Base-by-base conservation (phyloP, 2,888 invertebrate species). In the Melipona beecheii region DNA sequence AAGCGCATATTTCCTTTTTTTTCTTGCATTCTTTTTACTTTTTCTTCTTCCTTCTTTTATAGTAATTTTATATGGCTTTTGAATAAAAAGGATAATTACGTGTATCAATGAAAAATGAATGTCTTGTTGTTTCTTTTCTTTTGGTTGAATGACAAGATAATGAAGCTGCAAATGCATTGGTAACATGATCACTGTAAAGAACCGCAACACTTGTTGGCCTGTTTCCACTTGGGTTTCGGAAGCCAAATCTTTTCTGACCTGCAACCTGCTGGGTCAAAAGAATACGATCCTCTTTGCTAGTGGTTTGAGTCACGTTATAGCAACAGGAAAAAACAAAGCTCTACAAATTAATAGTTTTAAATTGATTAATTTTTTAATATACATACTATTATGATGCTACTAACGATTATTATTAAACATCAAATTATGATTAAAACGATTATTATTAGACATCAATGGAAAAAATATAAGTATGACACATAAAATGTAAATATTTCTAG, bases 201-300 rank as follows among this genome's bases (percentile, higher is more conserved):
- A 64, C 71, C 66, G 72, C 88, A 87, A 70, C 89, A 88, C 87
- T 87, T 89, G 88, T 75, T 75, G 74, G 65, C 62, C 83, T 70
- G 74, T 78, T 83, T 86, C 84, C 78, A 68, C 86, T 87, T 85
- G 74, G 76, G 77, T 87, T 88, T 86, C 85, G 65, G 71, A 58
- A 81, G 74, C 31, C 69, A 75, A 80, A 81, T 84, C 60, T 72
- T 75, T 77, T 85, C 77, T 81, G 82, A 82, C 84, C 88, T 77
- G 70, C 86, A 85, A 87, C 88, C 89, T 89, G 87, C 83, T 65
- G 56, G 52, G 50, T 43, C 68, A 70, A 58, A 65, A 54, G 21
- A 64, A 60, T 27, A 5, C 21, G 49, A 56, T 49, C 24, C 56
- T 52, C 24, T 54, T 58, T 49, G 17, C 24, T 19, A 52, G 11